Evolutionary conservation across 2,113 vertebrate species (phyloP).

Genomic region (Ovibos moschatus): DNA sequence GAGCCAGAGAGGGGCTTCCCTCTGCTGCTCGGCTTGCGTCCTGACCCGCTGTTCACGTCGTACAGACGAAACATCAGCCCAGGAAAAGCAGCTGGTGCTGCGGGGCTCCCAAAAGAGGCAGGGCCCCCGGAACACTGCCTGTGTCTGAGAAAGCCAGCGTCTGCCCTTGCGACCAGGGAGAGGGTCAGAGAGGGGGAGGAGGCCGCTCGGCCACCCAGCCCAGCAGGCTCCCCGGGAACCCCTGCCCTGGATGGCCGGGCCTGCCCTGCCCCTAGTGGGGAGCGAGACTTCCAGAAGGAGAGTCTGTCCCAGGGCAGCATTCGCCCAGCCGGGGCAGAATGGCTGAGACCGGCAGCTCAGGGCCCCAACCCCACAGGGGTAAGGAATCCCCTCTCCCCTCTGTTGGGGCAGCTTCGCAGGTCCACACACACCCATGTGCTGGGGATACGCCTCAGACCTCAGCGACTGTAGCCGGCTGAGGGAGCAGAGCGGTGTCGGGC

Average conservation of each 20-base stretch:
- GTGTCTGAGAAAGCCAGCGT: neutral
- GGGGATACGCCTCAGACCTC: neutral
- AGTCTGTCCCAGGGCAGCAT: neutral
- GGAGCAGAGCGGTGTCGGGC: neutral
- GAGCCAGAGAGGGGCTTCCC: fast-evolving
- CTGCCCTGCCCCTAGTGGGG: neutral
- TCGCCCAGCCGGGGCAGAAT: fast-evolving
- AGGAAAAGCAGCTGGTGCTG: fast-evolving
- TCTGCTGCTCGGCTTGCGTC: fast-evolving
- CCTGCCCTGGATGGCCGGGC: neutral
- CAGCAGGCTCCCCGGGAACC: fast-evolving
- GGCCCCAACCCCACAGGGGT: neutral
- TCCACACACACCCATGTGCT: neutral
- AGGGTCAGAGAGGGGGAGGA: neutral
- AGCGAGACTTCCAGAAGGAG: neutral
- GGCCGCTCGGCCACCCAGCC: fast-evolving
- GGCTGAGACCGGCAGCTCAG: neutral
- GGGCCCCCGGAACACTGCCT: fast-evolving
- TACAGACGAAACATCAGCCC: fast-evolving
- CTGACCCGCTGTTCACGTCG: fast-evolving
- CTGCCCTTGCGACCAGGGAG: fast-evolving
- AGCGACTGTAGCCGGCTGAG: neutral
- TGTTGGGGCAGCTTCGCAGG: fast-evolving
- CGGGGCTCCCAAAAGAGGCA: fast-evolving
- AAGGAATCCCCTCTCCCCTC: fast-evolving